Percentiles rank a stretch among this genome's conserved stretches.
Conservation (phyloP, 2,888 invertebrate species). For the Cheilosia grossa region DNA sequence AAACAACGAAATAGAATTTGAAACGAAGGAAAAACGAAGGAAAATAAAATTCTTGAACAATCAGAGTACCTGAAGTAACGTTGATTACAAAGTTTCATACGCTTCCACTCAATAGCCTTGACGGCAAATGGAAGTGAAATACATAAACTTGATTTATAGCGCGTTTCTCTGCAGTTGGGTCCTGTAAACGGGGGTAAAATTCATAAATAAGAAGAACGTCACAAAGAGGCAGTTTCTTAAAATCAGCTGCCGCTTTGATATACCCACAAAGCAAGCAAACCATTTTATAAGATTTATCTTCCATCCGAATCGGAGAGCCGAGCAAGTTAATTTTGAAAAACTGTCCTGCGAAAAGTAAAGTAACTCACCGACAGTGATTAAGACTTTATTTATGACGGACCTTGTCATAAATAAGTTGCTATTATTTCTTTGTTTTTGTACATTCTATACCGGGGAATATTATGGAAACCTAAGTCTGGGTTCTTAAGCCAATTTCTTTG, state of each 20-base stretch:
- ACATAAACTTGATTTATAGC: slow-evolving; percentile 35
- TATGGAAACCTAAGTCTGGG: background rate
- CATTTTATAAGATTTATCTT: slow-evolving; percentile 26
- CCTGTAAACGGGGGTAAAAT: slow-evolving; percentile 26
- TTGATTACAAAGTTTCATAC: too few species aligned
- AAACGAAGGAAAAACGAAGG: too few species aligned
- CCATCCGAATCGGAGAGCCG: too few species aligned
- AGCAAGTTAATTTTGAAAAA: slow-evolving; percentile 7
- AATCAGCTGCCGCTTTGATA: background rate
- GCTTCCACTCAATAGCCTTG: too few species aligned
- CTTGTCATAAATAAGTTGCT: slow-evolving; percentile 57
- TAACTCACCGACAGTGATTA: slow-evolving; percentile 41
- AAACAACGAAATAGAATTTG: too few species aligned
- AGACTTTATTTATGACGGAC: slow-evolving; percentile 58
- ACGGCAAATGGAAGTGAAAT: background rate
- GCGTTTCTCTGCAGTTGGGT: background rate
- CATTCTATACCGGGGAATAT: slow-evolving; percentile 5
- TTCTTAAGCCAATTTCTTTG: too few species aligned
- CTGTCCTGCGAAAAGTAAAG: slow-evolving; percentile 9
- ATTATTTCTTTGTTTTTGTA: slow-evolving; percentile 20
- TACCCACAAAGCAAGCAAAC: slow-evolving; percentile 3
- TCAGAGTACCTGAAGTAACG: too few species aligned
- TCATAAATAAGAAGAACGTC: slow-evolving; percentile 41
- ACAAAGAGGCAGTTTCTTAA: slow-evolving; percentile 4
- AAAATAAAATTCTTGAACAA: too few species aligned